Percentiles rank a stretch among this genome's conserved stretches.
These are phyloP conservation scores for Geococcyx californianus DNA, from an alignment of 2,113 vertebrate genomes.

Conservation along the genomic window DNA sequence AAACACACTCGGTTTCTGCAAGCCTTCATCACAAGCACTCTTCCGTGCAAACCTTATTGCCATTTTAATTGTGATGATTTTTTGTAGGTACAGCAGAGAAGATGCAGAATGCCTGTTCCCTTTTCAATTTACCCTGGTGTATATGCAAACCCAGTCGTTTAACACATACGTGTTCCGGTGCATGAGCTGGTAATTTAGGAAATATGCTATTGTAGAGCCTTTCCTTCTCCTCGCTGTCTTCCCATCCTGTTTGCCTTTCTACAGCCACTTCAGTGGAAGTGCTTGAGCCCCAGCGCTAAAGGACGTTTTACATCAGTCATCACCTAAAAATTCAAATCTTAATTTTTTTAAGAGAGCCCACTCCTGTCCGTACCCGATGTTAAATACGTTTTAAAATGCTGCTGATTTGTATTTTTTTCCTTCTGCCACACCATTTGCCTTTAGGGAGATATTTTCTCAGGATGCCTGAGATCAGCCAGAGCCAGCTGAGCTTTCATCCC, in stretches of 20 bases:
- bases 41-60: not conserved
- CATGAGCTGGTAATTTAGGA: not conserved
- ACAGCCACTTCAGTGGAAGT: not conserved
- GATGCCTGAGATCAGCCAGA: not conserved
- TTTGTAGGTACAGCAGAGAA: not conserved
- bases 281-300: not conserved
- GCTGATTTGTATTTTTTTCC: not conserved
- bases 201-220: not conserved
- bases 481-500: not conserved
- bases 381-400: not conserved
- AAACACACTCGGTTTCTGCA: not conserved
- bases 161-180: not conserved
- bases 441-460: not conserved
- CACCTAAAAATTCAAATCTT: not conserved
- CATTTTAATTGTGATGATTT: not conserved
- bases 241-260: not conserved
- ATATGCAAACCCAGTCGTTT: not conserved
- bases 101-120: not conserved
- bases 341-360: not conserved
- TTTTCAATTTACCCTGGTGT: accelerated
- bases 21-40: not conserved
- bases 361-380: accelerated
- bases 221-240: not conserved
- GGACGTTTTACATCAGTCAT: not conserved
- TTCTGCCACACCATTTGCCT: not conserved